Evolutionary conservation across 1,140 invertebrate species (phyloP), one percentile per base, ranked within the genome.

Genomic region (Dinothrombium tinctorium): DNA sequence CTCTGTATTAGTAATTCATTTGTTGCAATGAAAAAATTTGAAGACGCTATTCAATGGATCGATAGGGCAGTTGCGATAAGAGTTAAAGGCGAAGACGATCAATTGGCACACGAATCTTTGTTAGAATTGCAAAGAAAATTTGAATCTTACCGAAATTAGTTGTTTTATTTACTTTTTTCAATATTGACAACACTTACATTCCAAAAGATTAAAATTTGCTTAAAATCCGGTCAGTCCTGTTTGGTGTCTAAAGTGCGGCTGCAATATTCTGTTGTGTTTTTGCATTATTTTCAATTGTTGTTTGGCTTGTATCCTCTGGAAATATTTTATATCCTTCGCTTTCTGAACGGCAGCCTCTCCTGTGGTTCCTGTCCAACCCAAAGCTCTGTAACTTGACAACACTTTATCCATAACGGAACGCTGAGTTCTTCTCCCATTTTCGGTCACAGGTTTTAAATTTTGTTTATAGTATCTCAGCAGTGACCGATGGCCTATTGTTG

Each of bases 401-500:
- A 86, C 65, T 42, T 53, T 55, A 28, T 41, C 24, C 38, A 45
- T 15, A n/a, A 45, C 28, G 8, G 19, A 7, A 2, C 14, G 33
- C 9, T 19, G 12, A 3, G 33, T 21, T 7, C 17, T 36, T 4
- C 9, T 21, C 8, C 33, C 33, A 2, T 21, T 19, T 21, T 36
- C 33, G 2, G 23, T n/a, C 12, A 36, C 23, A 15, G 33, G 33
- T 51, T 71, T 69, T 8, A 80, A 53, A 48, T 68, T 74, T 55
- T 86, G 79, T 50, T 74, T 78, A 51, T 74, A 79, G 51, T 76
- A 47, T 19, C 46, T 17, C 5, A 80, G 65, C 4, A 96, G 60
- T 2, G 80, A 82, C 41, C 89, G 66, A 59, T 96, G 89, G 1
- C 87, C 89, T 48, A 96, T 73, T 9, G 70, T 68, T 11, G 73